Base-by-base conservation (phyloP, 2,888 invertebrate species). In the Eristalis arbustorum region DNA sequence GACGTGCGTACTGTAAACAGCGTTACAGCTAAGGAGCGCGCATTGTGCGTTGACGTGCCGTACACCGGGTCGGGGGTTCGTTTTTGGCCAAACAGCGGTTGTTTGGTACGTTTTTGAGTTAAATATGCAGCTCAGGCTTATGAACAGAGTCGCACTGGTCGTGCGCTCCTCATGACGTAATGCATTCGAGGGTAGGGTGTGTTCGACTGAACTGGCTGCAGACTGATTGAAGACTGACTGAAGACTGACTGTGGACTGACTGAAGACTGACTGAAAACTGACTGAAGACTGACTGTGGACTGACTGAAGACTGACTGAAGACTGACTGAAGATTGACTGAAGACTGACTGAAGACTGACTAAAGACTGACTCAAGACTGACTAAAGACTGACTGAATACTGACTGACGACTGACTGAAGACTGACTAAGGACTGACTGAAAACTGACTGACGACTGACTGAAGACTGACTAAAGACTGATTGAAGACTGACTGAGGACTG, bases 1-100 rank as follows among this genome's bases (percentile, higher is more conserved):
- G 42, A 67, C 49, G 14, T 57, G 23, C 34, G 69, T 42, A 34
- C 22, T 31, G 63, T 37, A 13, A 40, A 23, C 23, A n/a, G 66
- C 25, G 42, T 57, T 64, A 73, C 72, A 18, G 67, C 34, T 79
- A 66, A 72, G 72, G 72, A 64, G 71, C 37, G 31, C 63, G n/a
- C 63, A 63, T 62, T 6, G 67, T 28, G 25, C 25, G n/a, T 42
- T 23, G 57, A 10, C 28, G 13, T 3, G 72, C 23, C 42, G 79
- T 78, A 31, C 31, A 22, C 28, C 67, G 67, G 14, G 56, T 61
- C 6, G 25, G 37, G 56, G 18, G 37, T 61, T 67, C 67, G 66
- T 79, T 73, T 79, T 79, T 67, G 66, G 72, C n/a, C 72, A 67
- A 67, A 37, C 67, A 80, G 80, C 80, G 74, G 80, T 80, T 74